These are phyloP conservation scores for Meliscaeva auricollis DNA, from an alignment of 2,888 invertebrate genomes.

Conservation along the genomic window DNA sequence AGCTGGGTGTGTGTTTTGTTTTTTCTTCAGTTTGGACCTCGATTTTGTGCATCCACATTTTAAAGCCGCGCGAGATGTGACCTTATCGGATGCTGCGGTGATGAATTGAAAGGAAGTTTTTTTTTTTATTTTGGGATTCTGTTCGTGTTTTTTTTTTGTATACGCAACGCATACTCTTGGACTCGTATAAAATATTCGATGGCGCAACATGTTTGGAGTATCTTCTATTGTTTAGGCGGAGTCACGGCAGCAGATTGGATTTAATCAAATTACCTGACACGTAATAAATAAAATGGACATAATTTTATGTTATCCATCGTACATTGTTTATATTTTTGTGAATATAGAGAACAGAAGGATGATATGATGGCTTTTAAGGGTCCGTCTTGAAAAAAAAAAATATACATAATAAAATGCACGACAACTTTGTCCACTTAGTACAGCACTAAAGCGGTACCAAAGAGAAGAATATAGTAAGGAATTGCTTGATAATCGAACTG, in stretches of 20 bases:
- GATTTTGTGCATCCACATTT: conserved; percentile 58
- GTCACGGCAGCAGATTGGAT: conserved; percentile 56
- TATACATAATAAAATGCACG: no score
- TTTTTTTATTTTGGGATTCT: conserved; percentile 52
- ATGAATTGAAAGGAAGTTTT: conserved; percentile 72
- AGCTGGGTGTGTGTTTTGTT: conserved; percentile 60
- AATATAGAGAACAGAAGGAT: not conserved
- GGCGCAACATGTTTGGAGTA: not conserved
- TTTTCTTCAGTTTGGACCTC: conserved; percentile 22
- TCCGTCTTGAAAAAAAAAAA: no score
- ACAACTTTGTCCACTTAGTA: no score
- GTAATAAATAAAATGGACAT: conserved; percentile 65
- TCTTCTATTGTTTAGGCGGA: conserved; percentile 58
- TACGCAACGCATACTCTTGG: conserved; percentile 22
- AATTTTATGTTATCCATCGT: conserved; percentile 29
- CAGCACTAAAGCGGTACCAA: no score
- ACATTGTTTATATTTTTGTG: not conserved
- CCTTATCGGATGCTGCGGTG: conserved; percentile 73
- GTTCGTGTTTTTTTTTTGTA: conserved; percentile 24
- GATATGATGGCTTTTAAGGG: no score
- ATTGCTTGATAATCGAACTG: no score
- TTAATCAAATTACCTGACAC: conserved; percentile 73
- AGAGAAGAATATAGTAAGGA: no score
- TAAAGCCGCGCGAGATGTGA: conserved; percentile 61
- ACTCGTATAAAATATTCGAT: not conserved